A percentile compares a stretch with the other conserved stretches of the same genome.
phyloP scores from a whole-genome alignment of 2,797 vertebrate genomes.

The Chloroceryle inda region DNA sequence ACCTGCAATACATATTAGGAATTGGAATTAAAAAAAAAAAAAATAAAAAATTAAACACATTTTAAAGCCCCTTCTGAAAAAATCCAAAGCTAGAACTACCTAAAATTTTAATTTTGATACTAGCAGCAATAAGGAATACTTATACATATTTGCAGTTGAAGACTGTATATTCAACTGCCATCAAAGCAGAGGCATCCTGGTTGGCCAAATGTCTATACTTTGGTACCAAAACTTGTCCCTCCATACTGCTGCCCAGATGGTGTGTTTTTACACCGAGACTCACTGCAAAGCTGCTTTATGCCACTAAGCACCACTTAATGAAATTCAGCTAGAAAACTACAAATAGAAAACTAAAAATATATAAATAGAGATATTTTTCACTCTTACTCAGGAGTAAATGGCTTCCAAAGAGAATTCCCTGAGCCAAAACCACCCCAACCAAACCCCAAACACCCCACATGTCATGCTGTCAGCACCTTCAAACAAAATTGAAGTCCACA shows the following conservation, averaged over 20 bases:
- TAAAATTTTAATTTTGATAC: neutral
- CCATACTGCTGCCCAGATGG: neutral
- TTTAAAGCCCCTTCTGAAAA: neutral
- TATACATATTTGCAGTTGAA: neutral
- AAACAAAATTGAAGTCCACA: neutral
- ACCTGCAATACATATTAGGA: constrained; percentile 83
- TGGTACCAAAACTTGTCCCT: neutral
- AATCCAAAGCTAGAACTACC: neutral
- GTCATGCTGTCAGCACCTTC: neutral
- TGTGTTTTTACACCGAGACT: neutral
- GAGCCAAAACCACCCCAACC: neutral
- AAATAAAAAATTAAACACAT: neutral
- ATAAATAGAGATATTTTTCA: neutral
- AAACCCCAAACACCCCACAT: neutral
- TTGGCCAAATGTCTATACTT: neutral
- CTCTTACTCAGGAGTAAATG: neutral
- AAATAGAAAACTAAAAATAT: neutral
- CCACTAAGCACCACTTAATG: neutral
- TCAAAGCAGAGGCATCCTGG: neutral
- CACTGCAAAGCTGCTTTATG: neutral
- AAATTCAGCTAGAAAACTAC: neutral
- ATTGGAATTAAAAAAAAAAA: neutral
- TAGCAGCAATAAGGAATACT: neutral
- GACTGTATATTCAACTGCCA: neutral
- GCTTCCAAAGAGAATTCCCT: neutral